Base-by-base conservation (phyloP, 1,140 invertebrate species). In the Augochlora pura region DNA sequence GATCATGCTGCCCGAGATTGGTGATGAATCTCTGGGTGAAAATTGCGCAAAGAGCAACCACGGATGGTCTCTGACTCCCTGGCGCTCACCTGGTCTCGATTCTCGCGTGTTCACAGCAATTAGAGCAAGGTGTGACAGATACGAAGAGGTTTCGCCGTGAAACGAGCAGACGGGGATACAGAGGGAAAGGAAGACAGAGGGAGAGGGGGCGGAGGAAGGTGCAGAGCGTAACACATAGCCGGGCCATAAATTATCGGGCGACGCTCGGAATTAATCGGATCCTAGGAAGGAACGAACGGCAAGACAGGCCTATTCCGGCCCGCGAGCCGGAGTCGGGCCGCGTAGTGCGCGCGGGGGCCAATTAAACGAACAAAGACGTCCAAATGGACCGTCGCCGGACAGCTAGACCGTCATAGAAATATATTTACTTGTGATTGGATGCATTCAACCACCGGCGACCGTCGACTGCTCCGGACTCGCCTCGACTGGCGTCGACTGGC, bases 251-350 rank as follows among this genome's bases (percentile, higher is more conserved):
- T 84, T 80, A 83, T 62, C 27, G 66, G 38, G 23, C 75, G 82
- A 83, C 83, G 82, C 42, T 62, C 65, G 38, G 76, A 83, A 84
- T 84, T 84, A 84, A 79, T 84, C 81, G 81, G 71, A 83, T 70
- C 70, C 32, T 63, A 49, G 71, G 18, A 74, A 83, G 39, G 67
- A 57, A 64, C 65, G 81, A 42, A 59, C 59, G 81, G 46, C 57
- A 14, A 64, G 46, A 57, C 38, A 9, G 52, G 25, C 39, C 14
- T 16, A 49, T 67, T 67, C 52, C 9, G 54, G 62, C 57, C n/a
- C 23, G 38, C 12, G 12, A 10, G 25, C 32, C 32, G 32, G 32
- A 4, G 52, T n/a, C 25, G 27, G 57, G 3, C 42, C 54, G 27
- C 62, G 23, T 59, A 62, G 10, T 12, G 27, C 74, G 32, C 42